Conservation (phyloP, 2,113 vertebrate species). For the Clarias gariepinus region DNA sequence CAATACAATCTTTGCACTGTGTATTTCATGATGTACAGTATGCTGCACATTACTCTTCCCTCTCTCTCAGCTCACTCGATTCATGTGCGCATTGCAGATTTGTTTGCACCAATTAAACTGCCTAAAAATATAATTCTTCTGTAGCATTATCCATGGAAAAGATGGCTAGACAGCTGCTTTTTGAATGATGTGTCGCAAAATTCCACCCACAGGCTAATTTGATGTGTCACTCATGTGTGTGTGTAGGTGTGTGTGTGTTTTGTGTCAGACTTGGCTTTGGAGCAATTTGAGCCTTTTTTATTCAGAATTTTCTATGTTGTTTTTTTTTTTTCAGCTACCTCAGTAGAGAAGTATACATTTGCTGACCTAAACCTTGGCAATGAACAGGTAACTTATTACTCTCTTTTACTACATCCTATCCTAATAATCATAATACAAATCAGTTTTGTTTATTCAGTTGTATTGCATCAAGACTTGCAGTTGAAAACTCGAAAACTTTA, state of each 20-base stretch:
- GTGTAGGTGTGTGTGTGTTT: not conserved
- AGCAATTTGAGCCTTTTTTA: constrained; percentile 31
- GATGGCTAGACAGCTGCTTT: not conserved
- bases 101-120: not conserved
- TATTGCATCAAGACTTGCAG: not conserved
- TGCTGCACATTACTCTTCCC: not conserved
- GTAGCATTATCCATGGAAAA: not conserved
- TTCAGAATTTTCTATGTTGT: constrained; percentile 44
- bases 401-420: not conserved
- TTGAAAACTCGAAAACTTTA: not conserved
- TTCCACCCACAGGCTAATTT: not conserved
- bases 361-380: constrained; percentile 92
- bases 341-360: constrained; percentile 82
- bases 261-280: not conserved
- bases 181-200: not conserved
- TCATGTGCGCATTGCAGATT: not conserved
- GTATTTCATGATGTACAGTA: not conserved
- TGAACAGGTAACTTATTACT: constrained; percentile 83
- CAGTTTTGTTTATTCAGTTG: not conserved
- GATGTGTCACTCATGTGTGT: not conserved
- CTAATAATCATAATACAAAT: not conserved
- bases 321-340: constrained; percentile 61
- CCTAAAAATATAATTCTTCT: not conserved
- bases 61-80: not conserved
- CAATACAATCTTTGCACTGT: not conserved